phyloP scores from a whole-genome alignment of 53 echinoderm and acorn worm species.

The Henricia sp. region DNA sequence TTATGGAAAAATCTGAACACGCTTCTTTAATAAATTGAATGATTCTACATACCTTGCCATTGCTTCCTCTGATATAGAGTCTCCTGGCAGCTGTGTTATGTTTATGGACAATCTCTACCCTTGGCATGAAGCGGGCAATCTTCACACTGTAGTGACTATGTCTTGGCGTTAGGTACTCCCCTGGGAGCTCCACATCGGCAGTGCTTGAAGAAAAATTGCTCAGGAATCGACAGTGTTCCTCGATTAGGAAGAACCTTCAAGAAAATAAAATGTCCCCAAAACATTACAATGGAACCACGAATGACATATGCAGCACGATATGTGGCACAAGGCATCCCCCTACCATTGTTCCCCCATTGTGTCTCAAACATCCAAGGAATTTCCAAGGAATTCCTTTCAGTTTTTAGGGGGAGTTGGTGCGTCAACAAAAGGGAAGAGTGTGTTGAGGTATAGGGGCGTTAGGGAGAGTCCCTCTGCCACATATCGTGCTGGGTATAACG shows the following conservation, averaged over 20 bases:
- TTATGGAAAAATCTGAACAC: no score
- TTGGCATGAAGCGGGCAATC: slow-evolving; percentile 98
- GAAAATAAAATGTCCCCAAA: slow-evolving; percentile 11
- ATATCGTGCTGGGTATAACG: no score
- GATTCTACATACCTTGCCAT: slow-evolving; percentile 88
- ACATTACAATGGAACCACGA: not conserved
- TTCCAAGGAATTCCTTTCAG: no score
- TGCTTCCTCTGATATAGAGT: slow-evolving; percentile 94
- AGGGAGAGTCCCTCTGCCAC: no score
- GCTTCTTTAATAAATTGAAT: no score
- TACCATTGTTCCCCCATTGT: no score
- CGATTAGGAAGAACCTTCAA: slow-evolving; percentile 92
- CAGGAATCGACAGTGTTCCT: slow-evolving; percentile 97
- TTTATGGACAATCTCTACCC: slow-evolving; percentile 95
- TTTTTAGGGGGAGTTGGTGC: no score
- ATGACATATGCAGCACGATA: no score
- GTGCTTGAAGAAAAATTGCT: slow-evolving; percentile 96
- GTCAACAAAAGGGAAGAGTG: no score
- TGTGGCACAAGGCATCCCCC: no score
- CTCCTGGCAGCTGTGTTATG: slow-evolving; percentile 97
- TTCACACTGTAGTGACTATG: slow-evolving; percentile 97
- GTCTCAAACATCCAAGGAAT: no score
- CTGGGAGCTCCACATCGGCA: slow-evolving; percentile 96
- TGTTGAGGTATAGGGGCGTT: no score
- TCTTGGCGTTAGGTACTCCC: slow-evolving; percentile 94